Conservation (phyloP, 2,888 invertebrate species). For the Microdon myrmicae region DNA sequence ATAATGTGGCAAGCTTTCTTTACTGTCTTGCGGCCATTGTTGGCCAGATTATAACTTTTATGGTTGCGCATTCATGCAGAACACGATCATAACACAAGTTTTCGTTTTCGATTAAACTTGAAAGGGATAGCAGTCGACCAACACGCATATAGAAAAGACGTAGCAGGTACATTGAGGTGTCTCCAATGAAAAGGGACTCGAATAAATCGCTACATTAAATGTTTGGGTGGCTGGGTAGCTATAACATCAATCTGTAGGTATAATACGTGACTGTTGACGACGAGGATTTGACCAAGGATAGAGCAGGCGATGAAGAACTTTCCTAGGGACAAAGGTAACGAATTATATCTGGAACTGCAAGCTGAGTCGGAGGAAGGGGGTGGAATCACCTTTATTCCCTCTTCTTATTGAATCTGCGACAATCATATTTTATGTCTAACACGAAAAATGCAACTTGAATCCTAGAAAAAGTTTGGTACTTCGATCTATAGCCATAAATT, state of each 20-base stretch:
- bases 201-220: conserved; percentile 19
- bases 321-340: too few relatives aligned
- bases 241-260: conserved; percentile 12
- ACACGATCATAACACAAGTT: conserved; percentile 19
- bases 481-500: too few relatives aligned
- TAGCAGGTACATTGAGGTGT: conserved; percentile 6
- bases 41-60: conserved; percentile 35
- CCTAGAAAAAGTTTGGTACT: too few relatives aligned
- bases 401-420: too few relatives aligned
- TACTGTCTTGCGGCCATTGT: conserved; percentile 16
- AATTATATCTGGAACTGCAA: too few relatives aligned
- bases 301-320: too few relatives aligned
- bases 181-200: background rate
- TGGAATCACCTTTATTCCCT: too few relatives aligned
- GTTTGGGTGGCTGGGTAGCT: conserved; percentile 10
- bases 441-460: too few relatives aligned
- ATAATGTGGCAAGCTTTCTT: background rate
- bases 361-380: too few relatives aligned
- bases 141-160: background rate
- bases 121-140: conserved; percentile 19
- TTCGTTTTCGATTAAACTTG: conserved; percentile 23
- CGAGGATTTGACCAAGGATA: too few relatives aligned
- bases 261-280: conserved; percentile 8
- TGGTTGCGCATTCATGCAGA: conserved; percentile 30
- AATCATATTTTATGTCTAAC: too few relatives aligned